Evolutionary conservation across 2,797 vertebrate genomes (phyloP), one percentile per base, ranked within the genome.

Genomic region (Oreortyx pictus): DNA sequence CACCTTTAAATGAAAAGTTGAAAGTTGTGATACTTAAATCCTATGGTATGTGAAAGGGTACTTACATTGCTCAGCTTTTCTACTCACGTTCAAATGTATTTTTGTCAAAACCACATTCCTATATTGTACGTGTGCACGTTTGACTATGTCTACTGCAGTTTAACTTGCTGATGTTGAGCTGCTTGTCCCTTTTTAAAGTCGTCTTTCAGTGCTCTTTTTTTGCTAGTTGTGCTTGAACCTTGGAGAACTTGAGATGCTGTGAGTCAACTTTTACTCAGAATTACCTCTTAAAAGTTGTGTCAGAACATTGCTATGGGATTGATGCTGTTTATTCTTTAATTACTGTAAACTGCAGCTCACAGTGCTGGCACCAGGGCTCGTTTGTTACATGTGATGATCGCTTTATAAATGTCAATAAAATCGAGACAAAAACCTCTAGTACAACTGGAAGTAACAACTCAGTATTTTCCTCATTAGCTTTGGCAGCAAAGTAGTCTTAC

Each of bases 371-470:
- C 70, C 56, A 84, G 57, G 82, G 81, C 86, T 96, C 97, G 93
- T 96, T 97, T 97, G 85, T 87, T 97, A 88, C 94, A 82, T 92
- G 66, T 43, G 89, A 89, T 37, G 57, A 87, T 92, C 72, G 46
- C 93, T 97, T 96, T 93, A 94, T 95, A 96, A 93, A 96, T 96
- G 97, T 97, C 96, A 97, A 94, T 96, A 97, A 97, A 96, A 96
- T 97, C 94, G 94, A 87, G 97, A 93, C 94, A 96, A 88, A 96
- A 95, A 64, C 76, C 86, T 94, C 91, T 88, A 82, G 61, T 95
- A 78, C 89, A 81, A 94, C 94, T 97, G 95, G 92, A 97, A 78
- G 93, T 89, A 97, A 90, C 92, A 95, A 78, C 92, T 95, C 92
- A 49, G 81, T 93, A 93, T 96, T 96, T 95, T 96, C 80, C 89